Conservation (phyloP, 2,888 invertebrate species). For the Clanis bilineata region DNA sequence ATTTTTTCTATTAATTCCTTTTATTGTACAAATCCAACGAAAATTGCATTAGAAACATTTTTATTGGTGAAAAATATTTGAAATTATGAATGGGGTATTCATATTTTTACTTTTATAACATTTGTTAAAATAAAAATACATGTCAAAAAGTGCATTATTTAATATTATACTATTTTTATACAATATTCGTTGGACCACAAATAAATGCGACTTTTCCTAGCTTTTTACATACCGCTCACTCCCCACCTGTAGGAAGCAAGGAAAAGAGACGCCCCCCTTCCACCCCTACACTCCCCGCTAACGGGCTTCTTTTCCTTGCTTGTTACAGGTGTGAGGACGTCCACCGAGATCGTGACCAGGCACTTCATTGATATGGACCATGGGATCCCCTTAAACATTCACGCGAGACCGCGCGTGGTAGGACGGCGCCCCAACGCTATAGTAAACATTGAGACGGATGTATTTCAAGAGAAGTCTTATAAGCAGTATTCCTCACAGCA, state of each 20-base stretch:
- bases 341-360: constrained; percentile 75
- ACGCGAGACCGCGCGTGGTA: constrained; percentile 70
- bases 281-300: constrained; percentile 32
- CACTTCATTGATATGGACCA: constrained; percentile 76
- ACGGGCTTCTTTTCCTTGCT: constrained; percentile 76
- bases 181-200: too few relatives aligned
- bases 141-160: too few relatives aligned
- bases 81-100: too few relatives aligned
- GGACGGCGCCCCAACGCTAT: constrained; percentile 71
- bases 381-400: constrained; percentile 70
- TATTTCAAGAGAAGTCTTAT: constrained; percentile 76
- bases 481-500: constrained; percentile 80
- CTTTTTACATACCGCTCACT: constrained; percentile 55
- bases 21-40: too few relatives aligned
- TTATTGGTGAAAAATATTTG: too few relatives aligned
- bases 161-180: too few relatives aligned
- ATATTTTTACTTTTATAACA: too few relatives aligned
- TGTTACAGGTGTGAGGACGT: constrained; percentile 77
- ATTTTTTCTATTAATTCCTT: too few relatives aligned
- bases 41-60: too few relatives aligned
- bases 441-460: constrained; percentile 74
- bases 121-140: too few relatives aligned
- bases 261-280: constrained; percentile 72
- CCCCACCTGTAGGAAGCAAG: constrained; percentile 73
- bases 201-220: constrained; percentile 74